phyloP scores from a whole-genome alignment of 1,140 invertebrate genomes.

The Drosophila prosaltans region DNA sequence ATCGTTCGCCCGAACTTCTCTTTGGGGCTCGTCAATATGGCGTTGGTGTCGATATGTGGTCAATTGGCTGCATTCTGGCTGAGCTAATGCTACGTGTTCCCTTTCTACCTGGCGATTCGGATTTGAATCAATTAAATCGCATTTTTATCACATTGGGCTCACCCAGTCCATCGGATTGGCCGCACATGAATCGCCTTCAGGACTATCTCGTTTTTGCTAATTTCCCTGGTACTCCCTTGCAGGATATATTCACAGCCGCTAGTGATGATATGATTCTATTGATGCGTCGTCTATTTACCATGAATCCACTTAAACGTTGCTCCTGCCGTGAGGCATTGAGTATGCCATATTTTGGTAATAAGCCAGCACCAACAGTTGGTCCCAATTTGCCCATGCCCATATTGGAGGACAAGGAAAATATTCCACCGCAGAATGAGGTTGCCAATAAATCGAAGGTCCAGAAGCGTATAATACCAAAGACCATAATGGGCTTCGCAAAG shows the following conservation, averaged over 20 bases:
- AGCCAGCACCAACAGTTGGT: slow-evolving; percentile 94
- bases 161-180: slow-evolving; percentile 96
- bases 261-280: slow-evolving; percentile 95
- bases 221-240: slow-evolving; percentile 91
- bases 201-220: slow-evolving; percentile 97
- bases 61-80: slow-evolving; percentile 98
- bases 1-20: slow-evolving; percentile 96
- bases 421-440: slow-evolving; percentile 45
- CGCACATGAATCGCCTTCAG: slow-evolving; percentile 91
- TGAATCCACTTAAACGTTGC: slow-evolving; percentile 94
- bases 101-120: slow-evolving; percentile 97
- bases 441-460: slow-evolving; percentile 29
- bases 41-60: slow-evolving; percentile 98
- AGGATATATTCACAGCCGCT: slow-evolving; percentile 98
- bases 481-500: slow-evolving; percentile 41
- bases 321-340: slow-evolving; percentile 91
- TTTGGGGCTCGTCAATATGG: slow-evolving; percentile 98
- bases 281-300: slow-evolving; percentile 90
- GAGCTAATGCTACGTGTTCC: slow-evolving; percentile 96
- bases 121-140: slow-evolving; percentile 96
- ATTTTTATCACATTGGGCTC: slow-evolving; percentile 97
- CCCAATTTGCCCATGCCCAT: slow-evolving; percentile 89
- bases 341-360: slow-evolving; percentile 94
- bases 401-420: slow-evolving; percentile 57
- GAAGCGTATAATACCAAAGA: slow-evolving; percentile 61